Evolutionary conservation across 2,113 vertebrate genomes (phyloP).

Genomic region (Pseudorasbora parva): DNA sequence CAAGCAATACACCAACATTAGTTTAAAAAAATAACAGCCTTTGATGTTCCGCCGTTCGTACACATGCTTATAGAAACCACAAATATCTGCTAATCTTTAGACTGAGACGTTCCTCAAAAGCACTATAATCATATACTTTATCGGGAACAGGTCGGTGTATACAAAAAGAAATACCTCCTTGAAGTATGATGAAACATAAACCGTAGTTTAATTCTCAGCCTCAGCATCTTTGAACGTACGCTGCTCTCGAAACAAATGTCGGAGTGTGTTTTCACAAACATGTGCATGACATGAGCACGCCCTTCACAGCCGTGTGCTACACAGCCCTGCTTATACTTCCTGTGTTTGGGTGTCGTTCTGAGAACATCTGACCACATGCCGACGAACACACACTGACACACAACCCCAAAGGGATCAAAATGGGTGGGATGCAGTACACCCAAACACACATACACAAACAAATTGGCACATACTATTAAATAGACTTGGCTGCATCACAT

Average conservation of each 20-base stretch:
- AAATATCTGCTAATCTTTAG: not conserved
- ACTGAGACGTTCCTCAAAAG: not conserved
- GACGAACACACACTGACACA: constrained; percentile 12
- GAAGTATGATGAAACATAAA: constrained; percentile 34
- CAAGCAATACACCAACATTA: not conserved
- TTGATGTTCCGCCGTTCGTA: not conserved
- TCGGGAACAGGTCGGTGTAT: not conserved
- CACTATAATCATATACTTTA: not conserved
- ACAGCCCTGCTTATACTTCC: constrained; percentile 40
- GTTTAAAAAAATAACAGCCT: not conserved
- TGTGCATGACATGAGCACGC: not conserved
- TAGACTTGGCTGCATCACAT: too few relatives aligned
- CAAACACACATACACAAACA: not conserved
- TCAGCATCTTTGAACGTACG: constrained; percentile 38
- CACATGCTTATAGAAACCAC: not conserved
- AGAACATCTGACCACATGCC: constrained; percentile 51
- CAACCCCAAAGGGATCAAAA: not conserved
- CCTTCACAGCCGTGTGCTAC: not conserved
- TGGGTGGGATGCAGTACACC: not conserved
- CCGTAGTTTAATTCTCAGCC: constrained; percentile 37
- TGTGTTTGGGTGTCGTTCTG: constrained; percentile 52
- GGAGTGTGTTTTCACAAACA: constrained; percentile 26
- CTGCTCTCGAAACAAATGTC: not conserved
- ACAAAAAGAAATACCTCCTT: constrained; percentile 38
- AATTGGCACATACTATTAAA: not conserved